Evolutionary conservation across 1,140 invertebrate species (phyloP).

Genomic region (Platyscapa corneri): DNA sequence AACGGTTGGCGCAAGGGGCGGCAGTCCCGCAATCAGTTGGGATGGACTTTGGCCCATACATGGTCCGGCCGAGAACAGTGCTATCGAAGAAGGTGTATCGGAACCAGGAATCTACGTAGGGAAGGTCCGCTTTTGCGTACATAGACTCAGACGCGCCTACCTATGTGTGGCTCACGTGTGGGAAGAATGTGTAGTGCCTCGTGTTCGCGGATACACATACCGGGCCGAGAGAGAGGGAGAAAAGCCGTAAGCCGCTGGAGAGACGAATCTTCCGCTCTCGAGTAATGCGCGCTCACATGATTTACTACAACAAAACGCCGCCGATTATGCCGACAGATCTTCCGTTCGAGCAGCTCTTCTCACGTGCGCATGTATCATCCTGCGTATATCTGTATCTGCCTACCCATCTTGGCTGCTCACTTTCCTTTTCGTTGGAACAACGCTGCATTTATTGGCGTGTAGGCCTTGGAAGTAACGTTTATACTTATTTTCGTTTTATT

Average conservation of each 20-base stretch:
- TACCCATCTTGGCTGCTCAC: not conserved
- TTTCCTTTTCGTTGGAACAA: constrained; percentile 47
- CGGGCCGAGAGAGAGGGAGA: not conserved
- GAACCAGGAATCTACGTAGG: not conserved
- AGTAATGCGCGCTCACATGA: not conserved
- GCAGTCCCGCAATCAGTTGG: constrained; percentile 9
- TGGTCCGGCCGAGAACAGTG: not conserved
- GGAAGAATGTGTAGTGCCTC: not conserved
- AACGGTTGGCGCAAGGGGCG: not conserved
- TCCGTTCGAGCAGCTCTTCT: constrained; percentile 8
- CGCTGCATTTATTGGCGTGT: constrained; percentile 31
- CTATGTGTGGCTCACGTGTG: not conserved
- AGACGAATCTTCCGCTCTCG: not conserved
- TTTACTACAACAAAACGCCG: constrained; percentile 54
- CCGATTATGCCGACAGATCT: constrained; percentile 46
- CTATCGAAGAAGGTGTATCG: not conserved
- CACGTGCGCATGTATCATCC: constrained; percentile 12
- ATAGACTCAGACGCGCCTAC: not conserved
- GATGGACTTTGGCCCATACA: not conserved
- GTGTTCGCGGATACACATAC: not conserved
- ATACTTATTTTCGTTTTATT: constrained; percentile 41
- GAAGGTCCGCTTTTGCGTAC: not conserved
- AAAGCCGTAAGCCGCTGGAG: not conserved
- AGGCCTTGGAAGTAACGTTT: constrained; percentile 46
- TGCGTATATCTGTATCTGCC: not conserved